These are phyloP conservation scores for Netta rufina DNA, from an alignment of 2,797 vertebrate genomes.

Conservation along the genomic window DNA sequence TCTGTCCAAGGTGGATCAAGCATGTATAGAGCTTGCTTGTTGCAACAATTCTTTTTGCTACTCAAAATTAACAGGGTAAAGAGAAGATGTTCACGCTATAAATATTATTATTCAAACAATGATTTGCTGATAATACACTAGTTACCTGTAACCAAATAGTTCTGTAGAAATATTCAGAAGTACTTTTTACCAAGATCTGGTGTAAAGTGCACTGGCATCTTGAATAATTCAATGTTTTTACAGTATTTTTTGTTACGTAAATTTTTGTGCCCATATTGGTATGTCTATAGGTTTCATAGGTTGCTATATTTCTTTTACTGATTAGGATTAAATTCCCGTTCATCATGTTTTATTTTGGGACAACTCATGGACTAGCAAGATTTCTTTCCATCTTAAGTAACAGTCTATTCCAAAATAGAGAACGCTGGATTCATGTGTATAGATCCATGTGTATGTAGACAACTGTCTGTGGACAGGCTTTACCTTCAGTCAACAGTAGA, in stretches of 20 bases:
- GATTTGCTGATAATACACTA: neutral
- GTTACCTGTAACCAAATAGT: neutral
- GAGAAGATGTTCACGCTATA: neutral
- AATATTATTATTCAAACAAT: neutral
- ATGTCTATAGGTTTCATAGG: neutral
- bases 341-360: neutral
- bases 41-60: neutral
- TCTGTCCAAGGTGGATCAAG: neutral
- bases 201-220: neutral
- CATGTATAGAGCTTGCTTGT: neutral
- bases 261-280: neutral
- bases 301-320: neutral
- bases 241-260: neutral
- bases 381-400: neutral
- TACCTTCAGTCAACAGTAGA: neutral
- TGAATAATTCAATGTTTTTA: neutral
- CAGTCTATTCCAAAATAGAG: neutral
- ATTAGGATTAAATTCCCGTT: neutral
- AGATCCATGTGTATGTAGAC: neutral
- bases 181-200: neutral
- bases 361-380: neutral
- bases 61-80: neutral
- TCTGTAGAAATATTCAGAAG: neutral
- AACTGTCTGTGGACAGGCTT: neutral
- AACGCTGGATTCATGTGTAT: fast-evolving